Evolutionary conservation across 2,113 vertebrate genomes (phyloP).

Genomic region (Nerophis ophidion): DNA sequence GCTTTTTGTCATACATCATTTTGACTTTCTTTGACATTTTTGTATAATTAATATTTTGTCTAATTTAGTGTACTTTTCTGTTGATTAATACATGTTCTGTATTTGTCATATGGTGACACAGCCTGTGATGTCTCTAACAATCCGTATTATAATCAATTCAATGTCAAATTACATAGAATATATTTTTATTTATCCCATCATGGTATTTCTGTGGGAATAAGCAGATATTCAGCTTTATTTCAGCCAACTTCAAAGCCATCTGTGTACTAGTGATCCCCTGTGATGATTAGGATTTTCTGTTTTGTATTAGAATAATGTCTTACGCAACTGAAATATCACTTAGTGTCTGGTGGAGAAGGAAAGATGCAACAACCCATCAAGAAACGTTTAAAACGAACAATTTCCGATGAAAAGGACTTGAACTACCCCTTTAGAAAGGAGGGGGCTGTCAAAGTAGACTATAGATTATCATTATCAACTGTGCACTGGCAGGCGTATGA

Average conservation of each 20-base stretch:
- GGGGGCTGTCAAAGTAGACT: slow-evolving; percentile 1
- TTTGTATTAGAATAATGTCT: not conserved
- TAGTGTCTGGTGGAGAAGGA: not conserved
- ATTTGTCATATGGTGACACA: too few species aligned
- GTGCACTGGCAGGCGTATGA: slow-evolving; percentile 19
- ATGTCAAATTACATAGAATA: too few species aligned
- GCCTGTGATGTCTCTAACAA: too few species aligned
- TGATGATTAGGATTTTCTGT: too few species aligned
- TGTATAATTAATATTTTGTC: too few species aligned
- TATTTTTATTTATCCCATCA: too few species aligned
- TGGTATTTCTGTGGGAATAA: too few species aligned
- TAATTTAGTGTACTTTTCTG: too few species aligned
- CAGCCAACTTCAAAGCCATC: not conserved
- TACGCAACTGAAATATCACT: slow-evolving; percentile 10
- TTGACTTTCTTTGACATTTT: too few species aligned
- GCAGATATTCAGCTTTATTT: not conserved
- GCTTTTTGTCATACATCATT: too few species aligned
- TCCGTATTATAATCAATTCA: too few species aligned
- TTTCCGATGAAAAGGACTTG: not conserved
- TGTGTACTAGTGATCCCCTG: not conserved
- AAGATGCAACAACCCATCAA: slow-evolving; percentile 5
- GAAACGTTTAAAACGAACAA: slow-evolving; percentile 19
- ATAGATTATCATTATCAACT: slow-evolving; percentile 7
- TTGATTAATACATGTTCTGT: too few species aligned
- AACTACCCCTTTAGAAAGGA: not conserved